Evolutionary conservation across 2,113 vertebrate species (phyloP).

Genomic region (Sylvia atricapilla): DNA sequence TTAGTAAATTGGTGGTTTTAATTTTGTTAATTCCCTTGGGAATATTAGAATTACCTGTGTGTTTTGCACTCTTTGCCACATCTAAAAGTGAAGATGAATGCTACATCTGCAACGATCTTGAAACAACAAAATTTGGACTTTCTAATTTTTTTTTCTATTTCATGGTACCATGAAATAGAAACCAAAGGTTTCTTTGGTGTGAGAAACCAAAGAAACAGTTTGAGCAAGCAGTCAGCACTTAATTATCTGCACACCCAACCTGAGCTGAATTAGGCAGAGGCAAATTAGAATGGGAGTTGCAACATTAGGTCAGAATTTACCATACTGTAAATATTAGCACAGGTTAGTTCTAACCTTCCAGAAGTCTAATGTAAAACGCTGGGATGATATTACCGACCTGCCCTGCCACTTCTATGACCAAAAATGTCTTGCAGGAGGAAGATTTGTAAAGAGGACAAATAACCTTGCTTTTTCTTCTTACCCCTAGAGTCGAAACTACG

Average conservation of each 20-base stretch:
- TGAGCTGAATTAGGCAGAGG: background rate
- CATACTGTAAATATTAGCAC: background rate
- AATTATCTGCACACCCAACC: background rate
- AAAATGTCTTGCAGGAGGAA: background rate
- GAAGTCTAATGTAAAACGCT: background rate
- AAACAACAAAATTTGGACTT: background rate
- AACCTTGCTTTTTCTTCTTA: background rate
- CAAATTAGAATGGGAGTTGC: background rate
- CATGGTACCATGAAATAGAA: background rate
- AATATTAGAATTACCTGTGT: background rate
- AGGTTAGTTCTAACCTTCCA: background rate
- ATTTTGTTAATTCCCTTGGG: rapidly evolving
- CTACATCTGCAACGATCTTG: background rate
- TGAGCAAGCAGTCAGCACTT: background rate
- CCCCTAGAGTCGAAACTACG: background rate
- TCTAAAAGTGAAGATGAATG: background rate
- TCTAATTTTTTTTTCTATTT: background rate
- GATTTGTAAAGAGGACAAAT: background rate
- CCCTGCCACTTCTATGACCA: background rate
- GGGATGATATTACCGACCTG: background rate
- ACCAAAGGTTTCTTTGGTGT: background rate
- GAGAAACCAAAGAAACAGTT: background rate
- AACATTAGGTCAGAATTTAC: background rate
- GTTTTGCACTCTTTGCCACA: background rate
- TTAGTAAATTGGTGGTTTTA: background rate